These are phyloP conservation scores for Heliconius nattereri DNA, from an alignment of 1,140 invertebrate genomes.

Conservation along the genomic window DNA sequence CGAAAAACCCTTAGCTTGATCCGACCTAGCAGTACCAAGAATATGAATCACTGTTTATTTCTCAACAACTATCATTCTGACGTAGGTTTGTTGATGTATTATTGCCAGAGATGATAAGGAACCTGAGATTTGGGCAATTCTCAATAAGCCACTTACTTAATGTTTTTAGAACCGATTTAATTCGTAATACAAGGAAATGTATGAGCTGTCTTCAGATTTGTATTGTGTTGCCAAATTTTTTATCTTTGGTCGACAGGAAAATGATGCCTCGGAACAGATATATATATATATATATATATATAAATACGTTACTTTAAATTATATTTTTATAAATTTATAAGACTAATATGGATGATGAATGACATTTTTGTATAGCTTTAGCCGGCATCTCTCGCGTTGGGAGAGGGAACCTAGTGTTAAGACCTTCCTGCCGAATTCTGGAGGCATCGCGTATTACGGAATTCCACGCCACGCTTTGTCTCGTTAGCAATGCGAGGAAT, in stretches of 20 bases:
- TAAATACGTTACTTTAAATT: no score
- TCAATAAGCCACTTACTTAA: neutral
- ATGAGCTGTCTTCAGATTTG: neutral
- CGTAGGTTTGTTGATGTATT: constrained; percentile 21
- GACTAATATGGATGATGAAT: no score
- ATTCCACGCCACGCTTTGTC: no score
- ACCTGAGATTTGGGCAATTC: constrained; percentile 1
- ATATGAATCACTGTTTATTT: constrained; percentile 2
- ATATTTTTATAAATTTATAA: no score
- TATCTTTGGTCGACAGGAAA: neutral
- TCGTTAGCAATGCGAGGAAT: no score
- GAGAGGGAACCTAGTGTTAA: no score
- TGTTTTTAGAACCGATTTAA: neutral
- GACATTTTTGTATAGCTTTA: no score
- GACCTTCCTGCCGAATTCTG: no score
- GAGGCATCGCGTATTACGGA: no score
- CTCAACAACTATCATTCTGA: constrained; percentile 1
- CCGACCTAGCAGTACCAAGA: neutral
- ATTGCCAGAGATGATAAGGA: constrained; percentile 27
- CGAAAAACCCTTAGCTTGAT: neutral
- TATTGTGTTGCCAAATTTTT: neutral
- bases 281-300: no score
- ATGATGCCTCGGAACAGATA: neutral
- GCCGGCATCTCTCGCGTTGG: no score
- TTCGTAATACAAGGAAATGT: neutral